Percentiles rank a stretch among this genome's conserved stretches.
These are phyloP conservation scores for Orthonevra nobilis DNA, from an alignment of 2,888 invertebrate genomes.

Conservation along the genomic window DNA sequence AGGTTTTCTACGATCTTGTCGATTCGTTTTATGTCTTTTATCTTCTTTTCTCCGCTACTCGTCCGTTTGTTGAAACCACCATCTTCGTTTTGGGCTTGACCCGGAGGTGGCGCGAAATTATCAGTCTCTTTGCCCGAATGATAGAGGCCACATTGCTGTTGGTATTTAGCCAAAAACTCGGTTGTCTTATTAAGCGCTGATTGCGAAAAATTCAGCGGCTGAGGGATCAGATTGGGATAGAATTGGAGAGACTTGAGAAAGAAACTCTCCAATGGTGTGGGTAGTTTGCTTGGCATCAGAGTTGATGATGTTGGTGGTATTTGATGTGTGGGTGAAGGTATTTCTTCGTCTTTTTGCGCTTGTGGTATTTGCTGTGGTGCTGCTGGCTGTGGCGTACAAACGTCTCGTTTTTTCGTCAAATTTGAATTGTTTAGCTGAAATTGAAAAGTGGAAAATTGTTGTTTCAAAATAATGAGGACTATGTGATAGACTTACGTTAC, in stretches of 20 bases:
- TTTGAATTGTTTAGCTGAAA: conserved; percentile 75
- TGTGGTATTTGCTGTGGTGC: conserved; percentile 34
- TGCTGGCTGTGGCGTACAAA: conserved; percentile 45
- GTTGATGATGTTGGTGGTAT: conserved; percentile 48
- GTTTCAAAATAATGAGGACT: neutral
- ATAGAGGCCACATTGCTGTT: conserved; percentile 78
- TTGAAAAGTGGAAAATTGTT: neutral
- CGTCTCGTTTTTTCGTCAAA: conserved; percentile 73
- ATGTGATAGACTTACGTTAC: conserved; percentile 83
- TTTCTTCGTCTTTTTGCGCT: conserved; percentile 64
- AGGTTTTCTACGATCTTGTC: conserved; percentile 80
- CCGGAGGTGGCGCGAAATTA: conserved; percentile 5
- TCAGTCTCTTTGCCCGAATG: conserved; percentile 70
- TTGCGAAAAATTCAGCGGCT: conserved; percentile 80
- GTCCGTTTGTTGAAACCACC: conserved; percentile 74
- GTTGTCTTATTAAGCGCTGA: conserved; percentile 79
- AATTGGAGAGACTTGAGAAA: conserved; percentile 80
- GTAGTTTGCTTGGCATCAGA: conserved; percentile 74
- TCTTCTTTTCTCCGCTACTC: conserved; percentile 72
- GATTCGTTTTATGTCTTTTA: conserved; percentile 79
- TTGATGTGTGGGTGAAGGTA: conserved; percentile 50
- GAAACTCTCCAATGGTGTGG: conserved; percentile 78
- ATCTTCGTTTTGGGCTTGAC: conserved; percentile 59
- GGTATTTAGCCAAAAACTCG: conserved; percentile 79
- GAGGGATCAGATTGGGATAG: conserved; percentile 79